Evolutionary conservation across 2,888 invertebrate species (phyloP).

Genomic region (Cartodere bifasciata): DNA sequence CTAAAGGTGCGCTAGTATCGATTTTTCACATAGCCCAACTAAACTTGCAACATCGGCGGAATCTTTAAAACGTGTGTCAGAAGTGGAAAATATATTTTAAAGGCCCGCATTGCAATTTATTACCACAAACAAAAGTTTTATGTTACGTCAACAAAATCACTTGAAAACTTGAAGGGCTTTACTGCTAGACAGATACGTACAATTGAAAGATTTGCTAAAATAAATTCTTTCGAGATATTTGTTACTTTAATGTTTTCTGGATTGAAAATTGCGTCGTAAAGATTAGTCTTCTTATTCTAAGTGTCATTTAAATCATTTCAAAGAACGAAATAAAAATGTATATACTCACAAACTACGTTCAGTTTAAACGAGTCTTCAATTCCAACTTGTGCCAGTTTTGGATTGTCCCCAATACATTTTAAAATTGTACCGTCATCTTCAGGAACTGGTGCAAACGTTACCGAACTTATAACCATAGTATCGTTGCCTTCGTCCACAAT

Average conservation of each 20-base stretch:
- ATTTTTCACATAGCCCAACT: neutral
- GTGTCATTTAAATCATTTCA: neutral
- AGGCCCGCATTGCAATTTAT: slow-evolving; percentile 11
- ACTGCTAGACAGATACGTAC: no score
- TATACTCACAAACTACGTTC: slow-evolving; percentile 79
- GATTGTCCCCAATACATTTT: slow-evolving; percentile 79
- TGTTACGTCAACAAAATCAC: slow-evolving; percentile 11
- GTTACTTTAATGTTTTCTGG: neutral
- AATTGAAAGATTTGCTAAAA: no score
- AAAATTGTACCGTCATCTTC: slow-evolving; percentile 76
- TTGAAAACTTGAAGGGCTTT: no score
- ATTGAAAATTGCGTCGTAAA: neutral
- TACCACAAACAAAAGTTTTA: slow-evolving; percentile 11
- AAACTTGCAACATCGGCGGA: neutral
- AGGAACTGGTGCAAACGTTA: slow-evolving; percentile 69
- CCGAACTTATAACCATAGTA: slow-evolving; percentile 60
- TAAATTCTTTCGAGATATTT: neutral
- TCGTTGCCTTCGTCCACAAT: slow-evolving; percentile 52
- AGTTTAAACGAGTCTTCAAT: slow-evolving; percentile 72
- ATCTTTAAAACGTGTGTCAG: no score
- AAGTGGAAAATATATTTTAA: slow-evolving; percentile 11
- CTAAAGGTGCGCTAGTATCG: neutral
- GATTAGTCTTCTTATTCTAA: neutral
- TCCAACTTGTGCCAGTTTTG: slow-evolving; percentile 57
- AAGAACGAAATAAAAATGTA: neutral